Base-by-base conservation (phyloP, 2,113 vertebrate genomes). In the Channa argus region DNA sequence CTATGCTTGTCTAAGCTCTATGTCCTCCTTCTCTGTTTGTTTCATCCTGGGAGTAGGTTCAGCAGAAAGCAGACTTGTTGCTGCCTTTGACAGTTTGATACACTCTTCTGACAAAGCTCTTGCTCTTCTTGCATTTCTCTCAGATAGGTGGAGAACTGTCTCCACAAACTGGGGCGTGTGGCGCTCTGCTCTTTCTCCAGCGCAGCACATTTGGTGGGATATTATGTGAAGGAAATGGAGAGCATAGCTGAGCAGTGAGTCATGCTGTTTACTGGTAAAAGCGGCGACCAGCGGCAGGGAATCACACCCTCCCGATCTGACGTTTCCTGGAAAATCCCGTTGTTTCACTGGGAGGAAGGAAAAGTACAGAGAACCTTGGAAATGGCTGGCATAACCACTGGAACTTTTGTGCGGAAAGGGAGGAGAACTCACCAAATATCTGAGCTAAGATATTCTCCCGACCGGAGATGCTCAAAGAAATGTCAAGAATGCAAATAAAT, bases 181-280 rank as follows among this genome's bases (percentile, higher is more conserved):
- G 71, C 79, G 41, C 50, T 79, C 82, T 64, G 60, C 87, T 84
- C 83, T 92, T 87, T 91, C 88, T 86, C 88, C 86, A 92, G 86
- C 80, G 67, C 90, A 93, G 92, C 86, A 89, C 86, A 89, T 93
- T 93, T 88, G 82, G 87, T 90, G 92, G 89, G 92, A 92, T 93
- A 84, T 89, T 92, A 86, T 87, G 92, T 83, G 92, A 90, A 91
- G 93, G 94, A 94, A 94, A 94, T 88, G 87, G 88, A 90, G 88
- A 87, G 80, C 94, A 94, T 94, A 92, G 89, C 91, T 77, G 80
- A 93, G 88, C 74, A 6, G 82, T 94, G 93, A 95, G 86, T 94
- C 94, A 95, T 44, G 88, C 91, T 94, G 94, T 94, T 94, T 95
- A 94, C 93, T 92, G 93, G 91, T 93, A 94, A 91, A 89, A 92